These are phyloP conservation scores for Pristionchus mayeri DNA, from an alignment of 2,888 invertebrate genomes.

Conservation along the genomic window DNA sequence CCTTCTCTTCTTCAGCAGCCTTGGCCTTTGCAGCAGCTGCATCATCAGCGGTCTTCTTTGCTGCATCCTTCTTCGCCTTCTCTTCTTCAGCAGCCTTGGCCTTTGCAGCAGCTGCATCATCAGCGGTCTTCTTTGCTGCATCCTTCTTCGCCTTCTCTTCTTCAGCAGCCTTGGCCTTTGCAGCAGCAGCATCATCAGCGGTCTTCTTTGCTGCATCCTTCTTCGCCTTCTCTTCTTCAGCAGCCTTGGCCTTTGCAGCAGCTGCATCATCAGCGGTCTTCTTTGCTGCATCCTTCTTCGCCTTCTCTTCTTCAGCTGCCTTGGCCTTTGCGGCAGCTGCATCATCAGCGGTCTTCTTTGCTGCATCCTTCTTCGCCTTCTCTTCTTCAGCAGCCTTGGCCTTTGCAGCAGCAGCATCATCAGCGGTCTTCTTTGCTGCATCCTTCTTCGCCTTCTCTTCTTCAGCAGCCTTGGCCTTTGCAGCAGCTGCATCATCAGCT, in stretches of 20 bases:
- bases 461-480: neutral
- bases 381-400: constrained; percentile 44
- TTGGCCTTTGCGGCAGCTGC: too few relatives aligned
- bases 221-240: constrained; percentile 24
- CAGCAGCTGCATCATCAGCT: neutral
- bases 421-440: constrained; percentile 38
- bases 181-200: neutral
- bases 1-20: too few relatives aligned
- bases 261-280: constrained; percentile 39
- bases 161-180: too few relatives aligned
- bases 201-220: constrained; percentile 49
- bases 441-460: neutral
- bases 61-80: too few relatives aligned
- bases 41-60: too few relatives aligned
- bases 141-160: too few relatives aligned
- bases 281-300: constrained; percentile 20
- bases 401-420: too few relatives aligned
- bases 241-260: too few relatives aligned
- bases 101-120: too few relatives aligned
- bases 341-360: constrained; percentile 50
- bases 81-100: too few relatives aligned
- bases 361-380: constrained; percentile 47
- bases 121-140: too few relatives aligned
- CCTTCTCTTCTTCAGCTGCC: constrained; percentile 7
- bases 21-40: too few relatives aligned